A percentile compares a stretch with the other conserved stretches of the same genome.
phyloP scores from a whole-genome alignment of 2,113 vertebrate species.

The Eubucco bourcierii region DNA sequence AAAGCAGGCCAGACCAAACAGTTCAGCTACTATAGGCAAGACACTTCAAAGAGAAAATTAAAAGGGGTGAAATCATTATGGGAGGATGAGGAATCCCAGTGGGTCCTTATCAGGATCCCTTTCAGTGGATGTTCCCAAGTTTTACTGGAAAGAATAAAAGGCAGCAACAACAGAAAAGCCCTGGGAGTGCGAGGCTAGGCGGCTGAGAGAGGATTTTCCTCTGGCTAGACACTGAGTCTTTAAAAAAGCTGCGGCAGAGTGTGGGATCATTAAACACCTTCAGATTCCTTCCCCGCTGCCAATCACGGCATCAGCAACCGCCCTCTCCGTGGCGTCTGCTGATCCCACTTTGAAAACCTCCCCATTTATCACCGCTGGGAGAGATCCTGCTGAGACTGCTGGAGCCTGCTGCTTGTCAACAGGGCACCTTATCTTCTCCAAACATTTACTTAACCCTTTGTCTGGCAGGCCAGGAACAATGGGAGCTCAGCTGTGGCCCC shows the following conservation, averaged over 20 bases:
- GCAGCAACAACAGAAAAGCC: conserved; percentile 23
- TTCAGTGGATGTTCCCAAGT: conserved; percentile 32
- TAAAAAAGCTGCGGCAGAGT: conserved; percentile 61
- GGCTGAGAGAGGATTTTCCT: conserved; percentile 70
- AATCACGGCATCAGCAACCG: conserved; percentile 54
- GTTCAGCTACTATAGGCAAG: neutral
- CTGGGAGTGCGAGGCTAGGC: conserved; percentile 45
- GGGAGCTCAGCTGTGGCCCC: conserved; percentile 57
- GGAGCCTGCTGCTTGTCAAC: conserved; percentile 85
- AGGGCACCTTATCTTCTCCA: conserved; percentile 84
- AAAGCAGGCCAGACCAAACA: conserved; percentile 27
- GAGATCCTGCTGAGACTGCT: conserved; percentile 68
- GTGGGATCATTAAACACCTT: conserved; percentile 75
- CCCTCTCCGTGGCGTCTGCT: conserved; percentile 60
- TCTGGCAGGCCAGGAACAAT: conserved; percentile 82
- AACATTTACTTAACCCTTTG: conserved; percentile 89
- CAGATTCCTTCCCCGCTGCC: conserved; percentile 66
- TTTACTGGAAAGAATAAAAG: neutral
- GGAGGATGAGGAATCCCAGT: conserved; percentile 22
- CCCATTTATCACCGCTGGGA: conserved; percentile 67
- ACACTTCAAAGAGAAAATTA: conserved; percentile 61
- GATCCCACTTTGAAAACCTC: conserved; percentile 69
- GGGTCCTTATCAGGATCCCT: conserved; percentile 59
- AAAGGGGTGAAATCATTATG: neutral
- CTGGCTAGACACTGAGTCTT: conserved; percentile 68